phyloP scores from a whole-genome alignment of 2,888 invertebrate genomes.

The Leptodirus hochenwartii region DNA sequence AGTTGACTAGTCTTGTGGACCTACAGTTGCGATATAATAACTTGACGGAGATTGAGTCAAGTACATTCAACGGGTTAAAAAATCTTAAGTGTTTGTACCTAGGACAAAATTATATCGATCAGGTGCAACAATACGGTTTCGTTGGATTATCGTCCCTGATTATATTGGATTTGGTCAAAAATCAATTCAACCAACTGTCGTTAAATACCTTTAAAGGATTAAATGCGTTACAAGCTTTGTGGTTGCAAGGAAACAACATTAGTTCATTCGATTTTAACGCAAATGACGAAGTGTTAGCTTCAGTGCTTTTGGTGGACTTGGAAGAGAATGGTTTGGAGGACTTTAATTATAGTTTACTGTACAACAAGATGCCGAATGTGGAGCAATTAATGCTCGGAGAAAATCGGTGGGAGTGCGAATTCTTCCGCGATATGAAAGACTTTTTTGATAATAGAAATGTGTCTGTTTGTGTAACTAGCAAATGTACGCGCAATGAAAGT shows the following conservation, averaged over 20 bases:
- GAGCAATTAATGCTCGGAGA: conserved; percentile 21
- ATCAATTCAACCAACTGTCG: conserved; percentile 18
- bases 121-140: conserved; percentile 23
- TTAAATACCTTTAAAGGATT: conserved; percentile 20
- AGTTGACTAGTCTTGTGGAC: conserved; percentile 21
- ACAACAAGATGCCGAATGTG: conserved; percentile 20
- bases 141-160: conserved; percentile 22
- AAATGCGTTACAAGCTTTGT: conserved; percentile 19
- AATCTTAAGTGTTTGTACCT: conserved; percentile 23
- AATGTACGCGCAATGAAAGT: too few relatives aligned
- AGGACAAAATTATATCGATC: conserved; percentile 24
- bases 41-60: conserved; percentile 22
- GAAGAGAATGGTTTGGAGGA: conserved; percentile 19
- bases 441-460: conserved; percentile 17
- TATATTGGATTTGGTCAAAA: conserved; percentile 21
- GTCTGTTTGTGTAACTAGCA: conserved; percentile 20
- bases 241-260: conserved; percentile 21
- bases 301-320: conserved; percentile 19
- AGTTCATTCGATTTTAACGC: conserved; percentile 17
- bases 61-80: conserved; percentile 25
- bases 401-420: conserved; percentile 23
- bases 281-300: conserved; percentile 17
- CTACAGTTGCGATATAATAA: conserved; percentile 24
- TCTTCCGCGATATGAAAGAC: conserved; percentile 21
- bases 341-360: conserved; percentile 20